Percentiles rank a stretch among this genome's conserved stretches.
phyloP scores from a whole-genome alignment of 1,140 invertebrate species.

The Halesus radiatus region DNA sequence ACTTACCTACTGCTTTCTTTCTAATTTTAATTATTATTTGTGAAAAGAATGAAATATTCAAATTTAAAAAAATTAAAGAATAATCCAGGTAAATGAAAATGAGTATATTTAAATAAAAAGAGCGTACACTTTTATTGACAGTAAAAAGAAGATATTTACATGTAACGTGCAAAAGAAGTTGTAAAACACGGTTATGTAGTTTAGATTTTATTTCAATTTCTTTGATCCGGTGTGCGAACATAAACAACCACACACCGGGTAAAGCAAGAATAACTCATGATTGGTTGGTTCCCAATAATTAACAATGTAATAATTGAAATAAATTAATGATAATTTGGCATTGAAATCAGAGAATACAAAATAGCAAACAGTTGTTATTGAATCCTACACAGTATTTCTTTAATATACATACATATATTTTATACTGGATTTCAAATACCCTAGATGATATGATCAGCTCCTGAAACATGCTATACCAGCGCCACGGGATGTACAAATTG shows the following conservation, averaged over 20 bases:
- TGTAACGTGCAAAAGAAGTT: conserved; percentile 20
- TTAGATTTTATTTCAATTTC: conserved; percentile 40
- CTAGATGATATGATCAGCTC: too few relatives aligned
- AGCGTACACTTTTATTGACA: conserved; percentile 32
- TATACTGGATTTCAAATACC: too few relatives aligned
- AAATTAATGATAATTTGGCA: conserved; percentile 50
- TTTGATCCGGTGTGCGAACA: conserved; percentile 37
- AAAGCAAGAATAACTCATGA: conserved; percentile 42
- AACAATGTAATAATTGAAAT: conserved; percentile 36
- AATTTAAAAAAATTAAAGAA: background rate
- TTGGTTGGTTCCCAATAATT: conserved; percentile 1
- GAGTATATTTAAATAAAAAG: conserved; percentile 28
- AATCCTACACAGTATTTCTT: conserved; percentile 14
- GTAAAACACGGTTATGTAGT: conserved; percentile 10
- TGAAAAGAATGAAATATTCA: too few relatives aligned
- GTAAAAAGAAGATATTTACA: conserved; percentile 36
- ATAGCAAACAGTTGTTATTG: conserved; percentile 12
- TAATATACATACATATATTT: conserved; percentile 46
- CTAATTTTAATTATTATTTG: too few relatives aligned
- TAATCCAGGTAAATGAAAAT: conserved; percentile 10
- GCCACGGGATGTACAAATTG: too few relatives aligned
- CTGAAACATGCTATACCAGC: too few relatives aligned
- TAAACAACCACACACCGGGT: conserved; percentile 36
- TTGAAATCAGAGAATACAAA: conserved; percentile 32
- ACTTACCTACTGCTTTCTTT: too few relatives aligned